A percentile compares a stretch with the other conserved stretches of the same genome.
Conservation (phyloP, 2,888 invertebrate species). For the Hirtodrosophila cameraria region DNA sequence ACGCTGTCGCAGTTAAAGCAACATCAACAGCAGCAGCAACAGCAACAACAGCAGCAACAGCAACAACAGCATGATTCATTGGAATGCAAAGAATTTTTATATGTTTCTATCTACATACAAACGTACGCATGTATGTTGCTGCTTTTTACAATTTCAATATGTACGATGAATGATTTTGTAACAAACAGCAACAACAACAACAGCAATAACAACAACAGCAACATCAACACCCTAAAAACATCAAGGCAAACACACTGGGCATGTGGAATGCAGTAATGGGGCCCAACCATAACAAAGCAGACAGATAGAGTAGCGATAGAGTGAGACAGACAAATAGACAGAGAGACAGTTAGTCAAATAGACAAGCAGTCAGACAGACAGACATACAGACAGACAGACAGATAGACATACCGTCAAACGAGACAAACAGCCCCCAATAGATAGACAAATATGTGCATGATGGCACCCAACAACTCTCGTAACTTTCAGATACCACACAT, state of each 20-base stretch:
- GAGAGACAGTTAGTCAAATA: slow-evolving; percentile 23
- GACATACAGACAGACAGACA: slow-evolving; percentile 9
- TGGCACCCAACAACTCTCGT: slow-evolving; percentile 44
- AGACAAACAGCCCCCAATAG: slow-evolving; percentile 73
- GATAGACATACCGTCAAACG: slow-evolving; percentile 21
- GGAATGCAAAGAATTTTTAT: slow-evolving; percentile 78
- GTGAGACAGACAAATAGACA: slow-evolving; percentile 18
- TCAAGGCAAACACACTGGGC: slow-evolving; percentile 79
- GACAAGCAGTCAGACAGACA: slow-evolving; percentile 17
- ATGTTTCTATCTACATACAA: slow-evolving; percentile 66
- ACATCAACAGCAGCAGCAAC: slow-evolving; percentile 39
- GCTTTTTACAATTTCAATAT: slow-evolving; percentile 71
- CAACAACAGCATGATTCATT: slow-evolving; percentile 71
- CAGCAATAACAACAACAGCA: slow-evolving; percentile 35
- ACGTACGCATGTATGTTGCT: slow-evolving; percentile 23
- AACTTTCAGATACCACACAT: slow-evolving; percentile 60
- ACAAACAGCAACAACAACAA: slow-evolving; percentile 38
- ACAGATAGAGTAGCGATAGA: slow-evolving; percentile 15
- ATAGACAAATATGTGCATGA: slow-evolving; percentile 69
- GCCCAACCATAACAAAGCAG: slow-evolving; percentile 68
- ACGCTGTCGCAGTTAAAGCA: slow-evolving; percentile 63
- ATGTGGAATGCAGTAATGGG: slow-evolving; percentile 78
- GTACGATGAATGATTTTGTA: slow-evolving; percentile 77
- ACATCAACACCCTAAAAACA: slow-evolving; percentile 72
- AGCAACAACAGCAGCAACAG: slow-evolving; percentile 36